Base-by-base conservation (phyloP, 2,113 vertebrate species). In the Lycocorax pyrrhopterus region DNA sequence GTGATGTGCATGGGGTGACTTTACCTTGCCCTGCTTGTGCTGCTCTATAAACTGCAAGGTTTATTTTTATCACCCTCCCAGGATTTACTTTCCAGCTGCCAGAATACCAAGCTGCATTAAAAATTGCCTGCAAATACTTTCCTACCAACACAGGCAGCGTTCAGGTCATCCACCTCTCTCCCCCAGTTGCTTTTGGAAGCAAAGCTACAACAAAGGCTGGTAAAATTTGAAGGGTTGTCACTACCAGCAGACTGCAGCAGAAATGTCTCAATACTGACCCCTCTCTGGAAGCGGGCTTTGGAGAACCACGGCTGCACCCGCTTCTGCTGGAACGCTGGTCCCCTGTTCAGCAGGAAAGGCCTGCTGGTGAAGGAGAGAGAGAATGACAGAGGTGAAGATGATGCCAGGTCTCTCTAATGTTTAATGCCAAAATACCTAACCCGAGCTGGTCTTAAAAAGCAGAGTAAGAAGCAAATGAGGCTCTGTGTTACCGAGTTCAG, bases 301-400 rank as follows among this genome's bases (percentile, higher is more conserved):
- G 91, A 72, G 82, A 88, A 83, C 75, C 85, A 90, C 39, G 81
- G 92, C 25, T 80, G 74, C 47, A 51, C 37, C 29, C 51, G 66
- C 51, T 73, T 96, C 86, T 97, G 93, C 80, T 94, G 90, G 90
- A 97, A 97, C 7, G 39, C 78, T 52, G 80, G 77, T 56, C 85
- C 76, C 66, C 93, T 92, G 83, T 96, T 87, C 53, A 93, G 60
- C 49, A 21, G 18, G 94, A 96, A 94, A 74, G 88, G 79, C 78
- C 96, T 97, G 75, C 14, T 41, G 64, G 39, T 17, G 69, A 63
- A 62, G 80, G 44, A 89, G 30, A 91, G 29, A 90, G n/a, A 69
- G 43, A 52, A 73, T 18, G 22, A 69, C 16, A 13, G 5, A 25
- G 19, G 23, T 71, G 22, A 92, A 6, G 12, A 29, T 5, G 10